Conservation (phyloP, 2,888 invertebrate genomes). For the Slavum lentiscoides region DNA sequence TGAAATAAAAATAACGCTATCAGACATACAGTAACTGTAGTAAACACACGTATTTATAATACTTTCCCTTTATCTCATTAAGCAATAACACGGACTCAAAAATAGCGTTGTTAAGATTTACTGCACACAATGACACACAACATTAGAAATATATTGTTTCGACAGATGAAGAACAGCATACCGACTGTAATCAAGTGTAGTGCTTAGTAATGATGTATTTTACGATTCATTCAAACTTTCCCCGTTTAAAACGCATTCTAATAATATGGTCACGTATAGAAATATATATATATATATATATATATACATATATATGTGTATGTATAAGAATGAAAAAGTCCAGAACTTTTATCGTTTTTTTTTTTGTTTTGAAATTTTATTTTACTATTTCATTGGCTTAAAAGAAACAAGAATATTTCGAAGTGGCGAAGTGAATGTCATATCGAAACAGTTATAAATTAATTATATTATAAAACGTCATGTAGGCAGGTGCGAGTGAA, state of each 20-base stretch:
- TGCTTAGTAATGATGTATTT: constrained; percentile 34
- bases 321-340: background rate
- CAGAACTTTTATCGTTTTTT: background rate
- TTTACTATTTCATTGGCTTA: background rate
- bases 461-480: background rate
- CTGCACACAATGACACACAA: constrained; percentile 23
- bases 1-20: background rate
- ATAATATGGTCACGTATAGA: background rate
- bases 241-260: constrained; percentile 1
- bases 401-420: too few species aligned
- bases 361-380: background rate
- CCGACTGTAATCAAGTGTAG: constrained; percentile 31
- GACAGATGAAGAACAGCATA: constrained; percentile 27
- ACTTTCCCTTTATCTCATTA: constrained; percentile 47
- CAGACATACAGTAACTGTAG: background rate
- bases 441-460: background rate
- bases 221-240: constrained; percentile 41
- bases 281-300: too few species aligned
- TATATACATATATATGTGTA: too few species aligned
- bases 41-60: background rate
- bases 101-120: constrained; percentile 10
- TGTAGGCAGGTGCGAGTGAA: constrained; percentile 1
- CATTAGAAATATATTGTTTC: constrained; percentile 48
- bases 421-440: background rate
- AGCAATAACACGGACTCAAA: background rate